Evolutionary conservation across 1,140 invertebrate species (phyloP).

Genomic region (Notospermus geniculatus): DNA sequence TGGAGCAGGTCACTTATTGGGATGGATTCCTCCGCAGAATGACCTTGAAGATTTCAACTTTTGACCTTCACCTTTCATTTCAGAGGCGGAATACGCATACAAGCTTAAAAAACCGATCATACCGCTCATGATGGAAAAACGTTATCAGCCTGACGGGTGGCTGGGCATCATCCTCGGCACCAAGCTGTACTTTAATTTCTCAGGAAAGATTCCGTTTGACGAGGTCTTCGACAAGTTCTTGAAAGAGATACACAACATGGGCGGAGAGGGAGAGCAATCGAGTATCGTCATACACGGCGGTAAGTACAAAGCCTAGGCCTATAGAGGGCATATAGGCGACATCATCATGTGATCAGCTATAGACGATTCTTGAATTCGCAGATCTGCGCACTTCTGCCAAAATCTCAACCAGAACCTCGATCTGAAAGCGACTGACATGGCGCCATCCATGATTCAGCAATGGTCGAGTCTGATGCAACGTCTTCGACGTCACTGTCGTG

Average conservation of each 20-base stretch:
- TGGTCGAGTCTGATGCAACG: too few relatives aligned
- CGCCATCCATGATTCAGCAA: too few relatives aligned
- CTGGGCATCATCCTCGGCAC: slow-evolving; percentile 45
- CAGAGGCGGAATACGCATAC: slow-evolving; percentile 52
- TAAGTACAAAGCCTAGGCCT: slow-evolving; percentile 5
- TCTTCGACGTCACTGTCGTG: too few relatives aligned
- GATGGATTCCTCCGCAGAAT: neutral
- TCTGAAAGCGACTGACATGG: too few relatives aligned
- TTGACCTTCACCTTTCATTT: slow-evolving; percentile 13
- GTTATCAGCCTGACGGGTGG: slow-evolving; percentile 48
- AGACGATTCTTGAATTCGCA: too few relatives aligned
- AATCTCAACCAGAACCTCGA: too few relatives aligned
- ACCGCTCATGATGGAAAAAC: slow-evolving; percentile 41
- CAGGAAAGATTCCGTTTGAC: slow-evolving; percentile 41
- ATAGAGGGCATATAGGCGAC: slow-evolving; percentile 52
- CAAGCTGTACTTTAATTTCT: slow-evolving; percentile 48
- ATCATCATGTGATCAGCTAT: too few relatives aligned
- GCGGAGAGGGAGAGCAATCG: neutral
- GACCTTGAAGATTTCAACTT: neutral
- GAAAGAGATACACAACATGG: slow-evolving; percentile 27
- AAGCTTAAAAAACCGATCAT: slow-evolving; percentile 40
- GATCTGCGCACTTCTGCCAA: too few relatives aligned
- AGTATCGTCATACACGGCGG: neutral
- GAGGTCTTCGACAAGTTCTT: slow-evolving; percentile 29
- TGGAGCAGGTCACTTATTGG: neutral